These are phyloP conservation scores for Kradibia gibbosae DNA, from an alignment of 1,140 invertebrate genomes.

Conservation along the genomic window DNA sequence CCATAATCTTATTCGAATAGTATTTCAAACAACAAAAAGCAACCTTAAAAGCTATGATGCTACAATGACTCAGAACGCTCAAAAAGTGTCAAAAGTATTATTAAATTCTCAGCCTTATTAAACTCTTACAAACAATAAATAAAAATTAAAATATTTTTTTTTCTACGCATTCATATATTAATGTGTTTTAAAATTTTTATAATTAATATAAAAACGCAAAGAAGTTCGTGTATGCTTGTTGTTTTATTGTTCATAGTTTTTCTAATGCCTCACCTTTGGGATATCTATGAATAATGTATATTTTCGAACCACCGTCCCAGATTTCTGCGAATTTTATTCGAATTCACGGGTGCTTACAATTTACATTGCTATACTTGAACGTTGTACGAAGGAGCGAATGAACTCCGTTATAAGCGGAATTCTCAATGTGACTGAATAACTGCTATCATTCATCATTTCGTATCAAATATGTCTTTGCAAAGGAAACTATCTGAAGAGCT, in stretches of 20 bases:
- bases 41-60: not conserved
- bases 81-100: slow-evolving; percentile 12
- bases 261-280: slow-evolving; percentile 45
- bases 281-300: slow-evolving; percentile 45
- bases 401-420: slow-evolving; percentile 25
- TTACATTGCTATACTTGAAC: slow-evolving; percentile 23
- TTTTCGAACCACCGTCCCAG: slow-evolving; percentile 40
- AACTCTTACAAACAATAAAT: not conserved
- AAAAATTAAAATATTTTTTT: not conserved
- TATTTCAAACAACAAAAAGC: not conserved
- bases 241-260: slow-evolving; percentile 34
- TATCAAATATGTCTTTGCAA: not conserved
- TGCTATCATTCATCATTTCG: slow-evolving; percentile 46
- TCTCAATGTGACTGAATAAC: slow-evolving; percentile 47
- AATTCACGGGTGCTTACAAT: slow-evolving; percentile 45
- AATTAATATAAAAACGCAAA: not conserved
- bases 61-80: not conserved
- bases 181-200: not conserved
- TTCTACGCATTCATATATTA: not conserved
- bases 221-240: not conserved
- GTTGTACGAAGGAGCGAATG: not conserved
- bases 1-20: not conserved
- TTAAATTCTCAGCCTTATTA: not conserved
- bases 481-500: not conserved
- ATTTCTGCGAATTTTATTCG: slow-evolving; percentile 47